These are phyloP conservation scores for Amphimallon solstitiale DNA, from an alignment of 2,888 invertebrate genomes.

Conservation along the genomic window DNA sequence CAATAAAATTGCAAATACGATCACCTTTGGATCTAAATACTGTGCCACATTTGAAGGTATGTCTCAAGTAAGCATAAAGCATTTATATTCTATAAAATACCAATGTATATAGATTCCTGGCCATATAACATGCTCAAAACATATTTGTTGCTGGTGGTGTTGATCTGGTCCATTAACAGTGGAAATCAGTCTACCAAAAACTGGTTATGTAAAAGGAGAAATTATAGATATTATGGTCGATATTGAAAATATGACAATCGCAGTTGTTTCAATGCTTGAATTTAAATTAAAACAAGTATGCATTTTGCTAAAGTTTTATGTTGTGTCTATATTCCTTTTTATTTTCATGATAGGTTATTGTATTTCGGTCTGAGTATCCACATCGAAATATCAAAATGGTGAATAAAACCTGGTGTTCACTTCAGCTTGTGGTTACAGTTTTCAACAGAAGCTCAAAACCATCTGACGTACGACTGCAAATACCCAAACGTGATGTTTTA, in stretches of 20 bases:
- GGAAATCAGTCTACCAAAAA: slow-evolving; percentile 4
- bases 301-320: not conserved
- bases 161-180: not conserved
- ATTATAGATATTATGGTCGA: not conserved
- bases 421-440: not conserved
- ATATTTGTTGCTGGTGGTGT: slow-evolving; percentile 10
- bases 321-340: not conserved
- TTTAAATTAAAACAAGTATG: not conserved
- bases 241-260: slow-evolving; percentile 1
- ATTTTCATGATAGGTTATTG: not conserved
- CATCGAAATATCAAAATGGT: not conserved
- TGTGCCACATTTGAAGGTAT: slow-evolving; percentile 10
- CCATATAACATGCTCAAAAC: not conserved
- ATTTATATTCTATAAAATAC: no score
- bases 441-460: not conserved
- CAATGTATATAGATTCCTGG: no score
- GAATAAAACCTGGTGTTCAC: not conserved
- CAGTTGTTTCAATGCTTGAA: not conserved
- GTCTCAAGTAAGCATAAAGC: no score
- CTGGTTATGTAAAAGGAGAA: slow-evolving; percentile 7
- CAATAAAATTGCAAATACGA: not conserved
- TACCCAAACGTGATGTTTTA: not conserved
- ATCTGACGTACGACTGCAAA: not conserved
- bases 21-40: slow-evolving; percentile 1
- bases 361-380: not conserved